Conservation (phyloP, 2,113 vertebrate genomes). For the Sinosuthora webbiana region DNA sequence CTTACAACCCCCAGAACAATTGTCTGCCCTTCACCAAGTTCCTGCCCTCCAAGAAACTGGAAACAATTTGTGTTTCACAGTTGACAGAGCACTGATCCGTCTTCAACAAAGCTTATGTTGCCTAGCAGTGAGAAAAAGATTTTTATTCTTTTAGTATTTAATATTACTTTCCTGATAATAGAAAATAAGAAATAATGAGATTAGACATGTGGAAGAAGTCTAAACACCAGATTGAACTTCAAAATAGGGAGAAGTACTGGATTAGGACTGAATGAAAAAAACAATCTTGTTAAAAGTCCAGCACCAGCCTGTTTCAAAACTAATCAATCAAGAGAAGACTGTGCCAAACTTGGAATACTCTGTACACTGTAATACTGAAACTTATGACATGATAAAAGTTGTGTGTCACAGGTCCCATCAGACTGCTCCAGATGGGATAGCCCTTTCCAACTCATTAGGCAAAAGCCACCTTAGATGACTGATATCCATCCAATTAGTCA, state of each 20-base stretch:
- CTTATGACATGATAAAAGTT: not conserved
- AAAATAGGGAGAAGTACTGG: not conserved
- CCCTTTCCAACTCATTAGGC: not conserved
- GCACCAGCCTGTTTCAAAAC: not conserved
- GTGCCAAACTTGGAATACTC: not conserved
- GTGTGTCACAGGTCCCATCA: not conserved
- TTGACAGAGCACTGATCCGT: not conserved
- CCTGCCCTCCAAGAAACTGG: not conserved
- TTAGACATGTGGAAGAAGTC: not conserved
- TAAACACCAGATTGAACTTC: not conserved
- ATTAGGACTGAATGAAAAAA: not conserved
- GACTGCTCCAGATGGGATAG: not conserved
- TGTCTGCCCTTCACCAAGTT: not conserved
- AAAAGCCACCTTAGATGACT: not conserved
- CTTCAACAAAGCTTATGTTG: not conserved
- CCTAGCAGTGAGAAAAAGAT: not conserved
- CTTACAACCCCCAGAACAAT: not conserved
- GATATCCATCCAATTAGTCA: not conserved
- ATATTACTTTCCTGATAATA: not conserved
- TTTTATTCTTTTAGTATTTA: not conserved
- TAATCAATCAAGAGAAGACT: not conserved
- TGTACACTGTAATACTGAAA: not conserved
- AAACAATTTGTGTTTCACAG: not conserved
- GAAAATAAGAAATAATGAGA: not conserved
- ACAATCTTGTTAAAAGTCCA: not conserved